phyloP scores from a whole-genome alignment of 2,113 vertebrate species.

The Brevimyrus niger region DNA sequence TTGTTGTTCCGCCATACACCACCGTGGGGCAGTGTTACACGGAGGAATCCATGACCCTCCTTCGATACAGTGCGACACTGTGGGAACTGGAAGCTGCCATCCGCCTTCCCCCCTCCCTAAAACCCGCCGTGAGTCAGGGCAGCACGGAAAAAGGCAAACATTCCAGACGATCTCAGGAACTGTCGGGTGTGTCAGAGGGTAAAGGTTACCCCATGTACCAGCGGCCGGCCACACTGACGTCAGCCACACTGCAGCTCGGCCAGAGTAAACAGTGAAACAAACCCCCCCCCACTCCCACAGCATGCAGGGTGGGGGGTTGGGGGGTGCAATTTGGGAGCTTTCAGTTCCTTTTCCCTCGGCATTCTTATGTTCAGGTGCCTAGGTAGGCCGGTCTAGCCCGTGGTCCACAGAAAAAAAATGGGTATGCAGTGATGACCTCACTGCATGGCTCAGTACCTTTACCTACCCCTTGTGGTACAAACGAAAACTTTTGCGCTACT shows the following conservation, averaged over 20 bases:
- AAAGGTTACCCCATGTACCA: conserved; percentile 21
- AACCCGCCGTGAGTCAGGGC: conserved; percentile 8
- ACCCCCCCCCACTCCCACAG: not conserved
- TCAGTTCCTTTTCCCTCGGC: not conserved
- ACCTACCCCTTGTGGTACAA: not conserved
- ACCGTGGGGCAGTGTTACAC: conserved; percentile 25
- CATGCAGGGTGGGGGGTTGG: not conserved
- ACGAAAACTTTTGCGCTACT: not conserved
- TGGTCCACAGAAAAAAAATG: not conserved
- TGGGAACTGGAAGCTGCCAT: not conserved
- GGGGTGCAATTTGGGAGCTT: not conserved
- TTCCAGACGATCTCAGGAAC: not conserved
- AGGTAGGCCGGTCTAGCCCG: not conserved
- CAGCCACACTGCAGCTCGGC: conserved; percentile 18
- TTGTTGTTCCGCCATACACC: conserved; percentile 23
- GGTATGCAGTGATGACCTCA: not conserved
- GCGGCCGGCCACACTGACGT: conserved; percentile 27
- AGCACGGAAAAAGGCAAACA: conserved; percentile 2
- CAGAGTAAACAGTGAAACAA: conserved; percentile 20
- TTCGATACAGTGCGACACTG: not conserved
- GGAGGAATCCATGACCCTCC: not conserved
- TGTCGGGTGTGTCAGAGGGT: conserved; percentile 23
- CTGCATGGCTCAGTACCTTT: not conserved
- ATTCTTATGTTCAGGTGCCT: not conserved
- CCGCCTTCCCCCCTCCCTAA: not conserved